Percentiles rank a stretch among this genome's conserved stretches.
phyloP scores from a whole-genome alignment of 2,797 vertebrate species.

The Chelonia mydas region DNA sequence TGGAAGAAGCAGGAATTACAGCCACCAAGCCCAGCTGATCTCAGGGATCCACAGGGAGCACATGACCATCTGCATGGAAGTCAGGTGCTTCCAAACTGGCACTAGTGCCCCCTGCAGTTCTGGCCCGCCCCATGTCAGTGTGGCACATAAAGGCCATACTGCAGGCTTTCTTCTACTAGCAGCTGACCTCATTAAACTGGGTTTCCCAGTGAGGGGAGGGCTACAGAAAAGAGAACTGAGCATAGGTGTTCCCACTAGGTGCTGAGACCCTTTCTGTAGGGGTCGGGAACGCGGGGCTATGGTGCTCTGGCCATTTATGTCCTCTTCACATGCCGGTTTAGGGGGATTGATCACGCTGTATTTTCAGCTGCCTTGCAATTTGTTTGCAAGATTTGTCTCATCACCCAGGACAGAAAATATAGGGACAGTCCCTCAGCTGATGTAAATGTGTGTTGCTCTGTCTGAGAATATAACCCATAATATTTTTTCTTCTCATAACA shows the following conservation, averaged over 20 bases:
- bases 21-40: background rate
- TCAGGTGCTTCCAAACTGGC: fast-evolving
- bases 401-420: constrained; percentile 36
- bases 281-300: fast-evolving
- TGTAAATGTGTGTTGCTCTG: background rate
- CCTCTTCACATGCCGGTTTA: background rate
- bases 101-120: background rate
- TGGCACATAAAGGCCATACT: background rate
- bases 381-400: constrained; percentile 31
- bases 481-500: constrained; percentile 36
- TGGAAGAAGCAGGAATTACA: background rate
- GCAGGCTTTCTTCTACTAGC: background rate
- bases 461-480: background rate
- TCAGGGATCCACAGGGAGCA: background rate
- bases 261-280: background rate
- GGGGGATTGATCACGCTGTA: background rate
- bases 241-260: background rate
- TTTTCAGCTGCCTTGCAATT: background rate
- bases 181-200: background rate
- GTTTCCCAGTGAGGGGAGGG: background rate
- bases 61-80: background rate
- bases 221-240: background rate
- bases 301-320: background rate
- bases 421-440: background rate
- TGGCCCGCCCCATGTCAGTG: background rate